Conservation (phyloP, 2,113 vertebrate species). For the Athene cunicularia region DNA sequence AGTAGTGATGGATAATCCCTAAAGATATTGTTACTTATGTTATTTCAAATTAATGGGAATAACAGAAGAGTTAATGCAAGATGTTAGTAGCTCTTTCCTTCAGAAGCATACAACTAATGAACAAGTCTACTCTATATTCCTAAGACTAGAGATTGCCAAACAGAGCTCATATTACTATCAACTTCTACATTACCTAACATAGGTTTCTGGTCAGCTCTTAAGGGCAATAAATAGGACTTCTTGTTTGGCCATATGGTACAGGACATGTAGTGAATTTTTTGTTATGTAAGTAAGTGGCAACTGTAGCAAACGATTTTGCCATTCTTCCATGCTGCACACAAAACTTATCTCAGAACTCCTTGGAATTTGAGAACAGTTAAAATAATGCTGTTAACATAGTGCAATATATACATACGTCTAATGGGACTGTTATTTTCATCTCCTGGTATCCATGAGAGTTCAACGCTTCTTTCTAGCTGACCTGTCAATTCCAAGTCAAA, state of each 20-base stretch:
- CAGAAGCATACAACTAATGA: background rate
- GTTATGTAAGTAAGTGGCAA: background rate
- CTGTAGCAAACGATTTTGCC: background rate
- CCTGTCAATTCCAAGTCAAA: conserved; percentile 94
- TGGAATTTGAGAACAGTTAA: background rate
- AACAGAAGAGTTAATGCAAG: background rate
- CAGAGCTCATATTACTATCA: background rate
- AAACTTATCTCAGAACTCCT: background rate
- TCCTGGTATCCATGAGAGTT: conserved; percentile 93
- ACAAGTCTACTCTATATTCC: background rate
- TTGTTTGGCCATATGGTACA: background rate
- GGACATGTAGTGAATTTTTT: background rate
- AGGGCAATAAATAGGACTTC: background rate
- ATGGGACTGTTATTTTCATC: conserved; percentile 93
- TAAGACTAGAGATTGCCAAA: background rate
- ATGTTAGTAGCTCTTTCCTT: background rate
- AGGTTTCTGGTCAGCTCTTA: background rate
- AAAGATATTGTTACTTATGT: background rate
- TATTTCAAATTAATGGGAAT: background rate
- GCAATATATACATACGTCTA: conserved; percentile 78
- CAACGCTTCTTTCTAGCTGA: conserved; percentile 84
- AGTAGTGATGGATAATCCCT: background rate
- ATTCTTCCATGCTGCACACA: background rate
- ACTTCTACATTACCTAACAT: background rate
- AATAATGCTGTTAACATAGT: accelerated